A percentile compares a stretch with the other conserved stretches of the same genome.
phyloP scores from a whole-genome alignment of 2,888 invertebrate species.

The Dromius quadrimaculatus region DNA sequence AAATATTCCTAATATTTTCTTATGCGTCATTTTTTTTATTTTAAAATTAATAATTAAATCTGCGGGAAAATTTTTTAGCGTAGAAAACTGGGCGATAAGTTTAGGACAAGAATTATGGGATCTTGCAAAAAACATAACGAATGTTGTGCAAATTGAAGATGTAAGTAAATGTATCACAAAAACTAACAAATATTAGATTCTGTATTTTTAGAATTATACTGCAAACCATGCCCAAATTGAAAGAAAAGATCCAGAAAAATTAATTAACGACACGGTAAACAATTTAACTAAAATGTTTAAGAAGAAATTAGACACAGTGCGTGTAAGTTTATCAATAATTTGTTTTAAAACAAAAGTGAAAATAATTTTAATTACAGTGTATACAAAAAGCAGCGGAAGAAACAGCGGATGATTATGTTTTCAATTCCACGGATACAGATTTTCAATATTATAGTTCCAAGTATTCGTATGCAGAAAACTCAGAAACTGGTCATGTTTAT shows the following conservation, averaged over 20 bases:
- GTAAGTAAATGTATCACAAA: constrained; percentile 70
- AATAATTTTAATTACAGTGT: constrained; percentile 71
- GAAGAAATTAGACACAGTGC: constrained; percentile 90
- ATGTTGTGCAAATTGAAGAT: constrained; percentile 80
- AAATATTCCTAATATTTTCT: too few species aligned
- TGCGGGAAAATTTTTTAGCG: too few species aligned
- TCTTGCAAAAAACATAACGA: constrained; percentile 81
- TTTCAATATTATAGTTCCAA: constrained; percentile 86
- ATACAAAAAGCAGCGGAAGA: constrained; percentile 82
- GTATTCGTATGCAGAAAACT: constrained; percentile 72
- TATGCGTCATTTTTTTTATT: background rate
- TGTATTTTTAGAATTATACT: constrained; percentile 77
- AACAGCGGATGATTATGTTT: constrained; percentile 74
- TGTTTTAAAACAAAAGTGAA: background rate
- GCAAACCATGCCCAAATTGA: constrained; percentile 83
- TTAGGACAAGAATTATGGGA: constrained; percentile 85
- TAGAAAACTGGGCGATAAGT: constrained; percentile 82
- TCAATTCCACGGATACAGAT: constrained; percentile 64
- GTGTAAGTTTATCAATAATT: constrained; percentile 67
- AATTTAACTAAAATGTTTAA: constrained; percentile 88
- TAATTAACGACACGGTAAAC: constrained; percentile 83
- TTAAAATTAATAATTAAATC: constrained; percentile 14
- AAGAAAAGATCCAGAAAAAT: constrained; percentile 81
- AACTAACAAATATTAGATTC: constrained; percentile 6
- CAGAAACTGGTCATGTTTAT: constrained; percentile 56